These are phyloP conservation scores for Trissoscelio sp. DNA, from an alignment of 2,888 invertebrate species.

Conservation along the genomic window DNA sequence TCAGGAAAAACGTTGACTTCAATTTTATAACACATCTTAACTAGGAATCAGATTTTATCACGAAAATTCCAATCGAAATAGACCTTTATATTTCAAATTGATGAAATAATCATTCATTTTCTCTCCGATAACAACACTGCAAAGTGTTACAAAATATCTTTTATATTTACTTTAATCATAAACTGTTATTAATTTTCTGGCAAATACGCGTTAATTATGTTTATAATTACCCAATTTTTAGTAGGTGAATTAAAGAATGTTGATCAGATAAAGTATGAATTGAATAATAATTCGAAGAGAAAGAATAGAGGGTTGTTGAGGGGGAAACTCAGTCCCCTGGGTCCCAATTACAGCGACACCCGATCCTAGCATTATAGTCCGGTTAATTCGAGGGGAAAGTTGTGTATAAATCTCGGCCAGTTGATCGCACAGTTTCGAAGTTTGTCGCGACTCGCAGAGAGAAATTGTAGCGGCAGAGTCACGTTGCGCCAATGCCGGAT, in stretches of 20 bases:
- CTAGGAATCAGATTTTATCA: constrained; percentile 29
- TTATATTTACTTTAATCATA: too few relatives aligned
- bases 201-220: too few relatives aligned
- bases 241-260: neutral
- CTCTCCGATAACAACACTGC: too few relatives aligned
- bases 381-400: constrained; percentile 82
- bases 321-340: constrained; percentile 80
- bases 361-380: constrained; percentile 82
- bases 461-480: constrained; percentile 65
- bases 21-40: constrained; percentile 48
- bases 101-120: constrained; percentile 1
- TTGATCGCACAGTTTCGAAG: constrained; percentile 77
- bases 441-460: constrained; percentile 67
- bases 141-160: neutral
- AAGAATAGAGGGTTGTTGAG: constrained; percentile 38
- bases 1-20: constrained; percentile 23
- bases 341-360: constrained; percentile 84
- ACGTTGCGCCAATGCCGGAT: constrained; percentile 60
- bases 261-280: constrained; percentile 17
- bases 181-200: too few relatives aligned
- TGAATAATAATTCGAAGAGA: constrained; percentile 17
- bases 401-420: constrained; percentile 81
- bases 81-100: neutral
- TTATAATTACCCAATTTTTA: too few relatives aligned
- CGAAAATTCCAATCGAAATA: constrained; percentile 27